phyloP scores from a whole-genome alignment of 2,797 vertebrate species.

The Carcharodon carcharias region DNA sequence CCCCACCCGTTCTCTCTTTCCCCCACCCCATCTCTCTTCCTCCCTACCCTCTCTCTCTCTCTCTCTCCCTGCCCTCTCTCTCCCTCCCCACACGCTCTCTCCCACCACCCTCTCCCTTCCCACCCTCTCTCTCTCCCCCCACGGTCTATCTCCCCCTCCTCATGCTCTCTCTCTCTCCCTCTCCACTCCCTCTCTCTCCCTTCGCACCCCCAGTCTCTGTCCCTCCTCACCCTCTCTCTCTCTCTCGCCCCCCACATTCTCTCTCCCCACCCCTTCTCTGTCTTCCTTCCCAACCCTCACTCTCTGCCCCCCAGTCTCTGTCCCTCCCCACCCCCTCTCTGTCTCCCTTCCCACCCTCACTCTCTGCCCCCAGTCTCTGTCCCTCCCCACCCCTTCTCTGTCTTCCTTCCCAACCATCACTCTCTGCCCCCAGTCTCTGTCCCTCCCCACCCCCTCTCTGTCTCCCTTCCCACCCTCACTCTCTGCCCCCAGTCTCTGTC shows the following conservation, averaged over 20 bases:
- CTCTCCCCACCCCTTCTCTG: rapidly evolving
- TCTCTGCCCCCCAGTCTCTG: rapidly evolving
- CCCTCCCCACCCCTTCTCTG: too few species aligned
- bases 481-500: neutral
- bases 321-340: too few species aligned
- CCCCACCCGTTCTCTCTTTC: too few species aligned
- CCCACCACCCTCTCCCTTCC: rapidly evolving
- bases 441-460: rapidly evolving
- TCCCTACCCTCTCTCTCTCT: neutral
- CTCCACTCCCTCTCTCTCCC: too few species aligned
- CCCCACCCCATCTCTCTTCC: too few species aligned
- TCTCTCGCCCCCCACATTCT: rapidly evolving
- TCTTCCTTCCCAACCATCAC: too few species aligned
- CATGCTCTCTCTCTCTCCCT: neutral
- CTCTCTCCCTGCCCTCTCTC: neutral
- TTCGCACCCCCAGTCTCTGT: too few species aligned
- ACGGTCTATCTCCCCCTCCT: rapidly evolving
- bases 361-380: neutral
- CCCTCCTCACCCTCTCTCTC: neutral
- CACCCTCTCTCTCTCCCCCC: rapidly evolving
- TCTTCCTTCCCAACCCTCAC: rapidly evolving
- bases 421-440: neutral
- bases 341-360: neutral
- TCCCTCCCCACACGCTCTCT: rapidly evolving
- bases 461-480: too few species aligned